phyloP scores from a whole-genome alignment of 2,113 vertebrate species.

The Ptilorrhoa leucosticta region DNA sequence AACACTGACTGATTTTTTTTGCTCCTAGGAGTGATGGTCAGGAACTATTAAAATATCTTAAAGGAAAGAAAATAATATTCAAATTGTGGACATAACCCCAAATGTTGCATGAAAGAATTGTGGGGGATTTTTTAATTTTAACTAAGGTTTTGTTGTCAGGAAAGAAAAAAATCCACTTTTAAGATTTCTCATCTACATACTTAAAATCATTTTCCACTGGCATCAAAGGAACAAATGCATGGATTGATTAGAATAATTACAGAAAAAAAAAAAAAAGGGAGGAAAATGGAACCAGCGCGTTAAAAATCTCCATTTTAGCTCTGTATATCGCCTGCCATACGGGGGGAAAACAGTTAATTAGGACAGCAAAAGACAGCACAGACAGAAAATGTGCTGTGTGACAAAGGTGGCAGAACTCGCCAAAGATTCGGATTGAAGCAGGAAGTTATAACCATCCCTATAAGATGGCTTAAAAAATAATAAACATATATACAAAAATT shows the following conservation, averaged over 20 bases:
- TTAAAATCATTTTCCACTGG: constrained; percentile 44
- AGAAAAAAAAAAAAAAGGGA: neutral
- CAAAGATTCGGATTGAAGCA: neutral
- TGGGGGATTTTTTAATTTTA: neutral
- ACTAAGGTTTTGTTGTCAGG: constrained; percentile 2
- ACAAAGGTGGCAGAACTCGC: constrained; percentile 48
- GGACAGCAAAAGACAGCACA: constrained; percentile 22
- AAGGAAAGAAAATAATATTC: constrained; percentile 4
- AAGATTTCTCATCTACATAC: constrained; percentile 53
- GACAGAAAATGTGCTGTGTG: constrained; percentile 22
- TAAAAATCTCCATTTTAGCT: constrained; percentile 41
- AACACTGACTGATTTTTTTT: neutral
- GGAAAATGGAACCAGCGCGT: neutral
- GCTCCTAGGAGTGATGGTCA: neutral
- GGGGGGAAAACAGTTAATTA: constrained; percentile 63
- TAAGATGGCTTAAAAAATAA: neutral
- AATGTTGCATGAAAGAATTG: constrained; percentile 9
- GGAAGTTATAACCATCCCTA: neutral
- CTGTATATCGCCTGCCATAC: neutral
- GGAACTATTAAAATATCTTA: neutral
- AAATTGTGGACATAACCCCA: neutral
- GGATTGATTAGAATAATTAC: constrained; percentile 55
- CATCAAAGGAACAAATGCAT: constrained; percentile 30
- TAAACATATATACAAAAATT: too few relatives aligned
- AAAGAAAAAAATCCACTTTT: constrained; percentile 7